Evolutionary conservation across 2,797 vertebrate species (phyloP).

Genomic region (Hoplostethus mediterraneus): DNA sequence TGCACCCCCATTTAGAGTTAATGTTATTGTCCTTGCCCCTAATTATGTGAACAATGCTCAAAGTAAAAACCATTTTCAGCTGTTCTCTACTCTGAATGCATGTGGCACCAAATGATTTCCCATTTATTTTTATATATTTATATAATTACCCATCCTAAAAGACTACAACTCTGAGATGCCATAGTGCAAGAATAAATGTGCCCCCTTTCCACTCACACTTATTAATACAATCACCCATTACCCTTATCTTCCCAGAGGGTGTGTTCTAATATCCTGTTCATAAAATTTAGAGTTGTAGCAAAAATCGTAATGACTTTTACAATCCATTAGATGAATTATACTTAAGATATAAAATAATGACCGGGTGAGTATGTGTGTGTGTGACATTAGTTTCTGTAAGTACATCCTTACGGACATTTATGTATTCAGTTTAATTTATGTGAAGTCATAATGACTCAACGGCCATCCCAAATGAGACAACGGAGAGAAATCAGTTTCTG

Average conservation of each 20-base stretch:
- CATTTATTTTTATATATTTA: neutral
- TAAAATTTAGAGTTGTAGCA: slow-evolving; percentile 15
- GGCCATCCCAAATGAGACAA: neutral
- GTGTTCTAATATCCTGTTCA: slow-evolving; percentile 29
- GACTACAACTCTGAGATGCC: neutral
- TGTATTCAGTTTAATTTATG: slow-evolving; percentile 34
- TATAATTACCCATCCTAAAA: neutral
- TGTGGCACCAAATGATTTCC: neutral
- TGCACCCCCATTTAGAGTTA: neutral
- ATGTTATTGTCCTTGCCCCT: slow-evolving; percentile 3
- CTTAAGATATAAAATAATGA: slow-evolving; percentile 13
- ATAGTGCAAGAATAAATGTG: slow-evolving; percentile 37
- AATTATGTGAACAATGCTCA: neutral
- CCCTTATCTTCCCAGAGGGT: slow-evolving; percentile 6
- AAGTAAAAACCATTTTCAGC: neutral
- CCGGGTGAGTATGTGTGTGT: slow-evolving; percentile 2
- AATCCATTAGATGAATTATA: too few relatives aligned
- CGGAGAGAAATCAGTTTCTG: too few relatives aligned
- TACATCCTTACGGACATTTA: slow-evolving; percentile 12
- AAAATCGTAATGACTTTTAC: slow-evolving; percentile 8
- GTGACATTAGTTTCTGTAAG: slow-evolving; percentile 2
- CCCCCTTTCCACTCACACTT: slow-evolving; percentile 30
- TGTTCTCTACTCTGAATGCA: neutral
- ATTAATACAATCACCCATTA: slow-evolving; percentile 29
- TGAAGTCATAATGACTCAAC: slow-evolving; percentile 9